Percentiles rank a stretch among this genome's conserved stretches.
Evolutionary conservation across 2,113 vertebrate species (phyloP).

Genomic region (Spizaetus ornatus): DNA sequence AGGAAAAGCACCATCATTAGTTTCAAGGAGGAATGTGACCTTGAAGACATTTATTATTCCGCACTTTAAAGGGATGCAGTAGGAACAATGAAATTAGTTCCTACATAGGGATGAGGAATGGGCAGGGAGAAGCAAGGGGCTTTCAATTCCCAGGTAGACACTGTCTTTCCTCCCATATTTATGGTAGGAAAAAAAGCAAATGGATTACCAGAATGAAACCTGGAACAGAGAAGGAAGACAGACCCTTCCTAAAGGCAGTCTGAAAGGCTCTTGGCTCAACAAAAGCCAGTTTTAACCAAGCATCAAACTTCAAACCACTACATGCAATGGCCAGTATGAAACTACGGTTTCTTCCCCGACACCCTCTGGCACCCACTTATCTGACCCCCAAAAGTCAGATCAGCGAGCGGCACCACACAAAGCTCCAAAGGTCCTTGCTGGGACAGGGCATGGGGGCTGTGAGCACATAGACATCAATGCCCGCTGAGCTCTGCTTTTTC

Average conservation of each 20-base stretch:
- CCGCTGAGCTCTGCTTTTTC: neutral
- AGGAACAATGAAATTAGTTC: neutral
- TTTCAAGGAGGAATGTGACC: conserved; percentile 55
- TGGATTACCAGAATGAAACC: neutral
- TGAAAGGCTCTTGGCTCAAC: neutral
- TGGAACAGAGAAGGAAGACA: neutral
- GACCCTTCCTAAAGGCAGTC: neutral
- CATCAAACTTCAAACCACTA: neutral
- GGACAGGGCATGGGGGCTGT: rapidly evolving
- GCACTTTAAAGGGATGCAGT: neutral
- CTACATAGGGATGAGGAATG: rapidly evolving
- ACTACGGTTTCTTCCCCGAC: rapidly evolving
- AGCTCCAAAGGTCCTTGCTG: neutral
- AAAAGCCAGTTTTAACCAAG: neutral
- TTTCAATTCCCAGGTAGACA: neutral
- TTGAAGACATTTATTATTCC: conserved; percentile 39
- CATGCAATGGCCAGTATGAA: rapidly evolving
- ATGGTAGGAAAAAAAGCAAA: neutral
- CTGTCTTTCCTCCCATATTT: neutral
- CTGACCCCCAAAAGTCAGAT: neutral
- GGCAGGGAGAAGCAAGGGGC: neutral
- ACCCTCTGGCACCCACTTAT: rapidly evolving
- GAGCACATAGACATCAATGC: rapidly evolving
- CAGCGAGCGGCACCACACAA: rapidly evolving
- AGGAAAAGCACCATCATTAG: conserved; percentile 54